Base-by-base conservation (phyloP, 2,797 vertebrate species). In the Amphiprion clarkii region DNA sequence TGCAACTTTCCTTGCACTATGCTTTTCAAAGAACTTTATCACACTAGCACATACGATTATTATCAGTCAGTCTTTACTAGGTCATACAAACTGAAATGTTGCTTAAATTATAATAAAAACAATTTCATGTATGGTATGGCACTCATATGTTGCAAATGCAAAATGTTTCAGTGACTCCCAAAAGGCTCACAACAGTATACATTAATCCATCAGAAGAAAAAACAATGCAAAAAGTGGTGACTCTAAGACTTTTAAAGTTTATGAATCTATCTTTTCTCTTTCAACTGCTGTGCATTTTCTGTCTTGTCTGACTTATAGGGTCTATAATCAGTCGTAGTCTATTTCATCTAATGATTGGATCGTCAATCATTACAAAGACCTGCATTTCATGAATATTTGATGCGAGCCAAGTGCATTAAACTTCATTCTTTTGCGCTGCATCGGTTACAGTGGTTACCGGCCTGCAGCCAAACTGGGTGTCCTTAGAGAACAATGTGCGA, bases 301-400 rank as follows among this genome's bases (percentile, higher is more conserved):
- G 64, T 65, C 68, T 69, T 56, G 71, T 83, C 71, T 78, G 77
- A 83, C 58, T 81, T 64, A 81, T 17, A 67, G 76, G 73, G 51
- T 66, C 73, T 74, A 75, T 85, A 82, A 82, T 36, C 62, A 72
- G 74, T 78, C 8, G 23, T 70, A 82, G 72, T 88, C 77, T 78
- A 69, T 88, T 89, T 81, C 55, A 51, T 79, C 72, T 81, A 62
- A 76, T 84, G 76, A 76, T 57, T 74, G 67, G 49, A 65, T 86
- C 66, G 11, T 83, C 83, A 71, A 68, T 90, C 85, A 86, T 78
- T 76, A 74, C 14, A 0, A 68, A 84, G 70, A 74, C 67, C 71
- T 80, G 80, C 60, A 74, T 78, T 56, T 78, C 75, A 83, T 91
- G 68, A 85, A 90, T 89, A 87, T 54, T 74, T 83, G 29, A 89